Evolutionary conservation across 37 sponge, comb jelly and placozoan genomes (phyloP), one percentile per base, ranked within the genome.

Genomic region (Beroe forskalii): DNA sequence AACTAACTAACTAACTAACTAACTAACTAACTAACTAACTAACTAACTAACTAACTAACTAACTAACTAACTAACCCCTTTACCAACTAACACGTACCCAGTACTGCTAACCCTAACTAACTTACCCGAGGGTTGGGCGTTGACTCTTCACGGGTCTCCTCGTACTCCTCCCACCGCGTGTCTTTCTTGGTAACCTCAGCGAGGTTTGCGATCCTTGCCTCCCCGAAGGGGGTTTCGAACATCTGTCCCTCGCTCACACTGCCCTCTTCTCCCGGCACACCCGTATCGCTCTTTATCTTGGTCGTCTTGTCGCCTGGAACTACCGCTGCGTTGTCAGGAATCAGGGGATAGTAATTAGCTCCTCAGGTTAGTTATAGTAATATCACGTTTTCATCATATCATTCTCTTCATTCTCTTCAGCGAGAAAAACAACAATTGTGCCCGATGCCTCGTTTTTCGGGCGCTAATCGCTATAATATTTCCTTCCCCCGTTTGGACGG

Each of bases 191-290:
- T 42, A 6, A 80, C 86, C 55, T 40, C 86, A 40, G 86, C 86
- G 4, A 80, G 37, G 27, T 80, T 80, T 24, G 55, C 48, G 0
- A 24, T 6, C 27, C 35, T 80, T 14, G 35, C 86, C n/a, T 80
- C 86, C 27, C 86, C 86, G 40, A 80, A 80, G n/a, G 86, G 86
- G 22, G 86, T 80, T 17, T 41, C 30, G 27, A 80, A 80, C 55
- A 48, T 48, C 55, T 12, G 6, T 12, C 55, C 55, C 55, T 48
- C 55, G 23, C 39, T 72, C 9, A 20, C n/a, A 20, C 66, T 19
- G 8, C 36, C 38, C 1, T 2, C 32, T 2, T 69, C 72, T 12
- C 6, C 55, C 12, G 55, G 6, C 12, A 48, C 55, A 48, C 55
- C 6, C 31, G 17, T 8, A 17, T 69, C 72, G 17, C 32, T 69